Evolutionary conservation across 2,113 vertebrate species (phyloP).

Genomic region (Malurus melanocephalus): DNA sequence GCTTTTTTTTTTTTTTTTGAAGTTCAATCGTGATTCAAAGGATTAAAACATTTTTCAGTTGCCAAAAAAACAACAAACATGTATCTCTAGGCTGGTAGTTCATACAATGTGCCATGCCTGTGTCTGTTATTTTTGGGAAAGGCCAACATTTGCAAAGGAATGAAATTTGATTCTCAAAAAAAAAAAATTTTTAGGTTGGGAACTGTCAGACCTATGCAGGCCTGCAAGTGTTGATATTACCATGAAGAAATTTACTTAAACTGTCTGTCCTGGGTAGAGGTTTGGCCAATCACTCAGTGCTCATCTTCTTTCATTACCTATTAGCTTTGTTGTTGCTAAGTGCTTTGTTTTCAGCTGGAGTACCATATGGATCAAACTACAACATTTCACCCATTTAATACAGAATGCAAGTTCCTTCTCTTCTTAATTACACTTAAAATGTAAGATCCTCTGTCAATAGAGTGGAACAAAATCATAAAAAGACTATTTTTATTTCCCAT

Average conservation of each 20-base stretch:
- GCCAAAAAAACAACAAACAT: neutral
- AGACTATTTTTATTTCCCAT: constrained; percentile 46
- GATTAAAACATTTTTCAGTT: constrained; percentile 9
- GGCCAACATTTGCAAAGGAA: constrained; percentile 11
- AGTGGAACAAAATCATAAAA: constrained; percentile 22
- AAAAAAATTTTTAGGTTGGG: constrained; percentile 29
- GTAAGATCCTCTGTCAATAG: constrained; percentile 3
- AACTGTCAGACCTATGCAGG: neutral
- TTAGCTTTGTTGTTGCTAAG: constrained; percentile 15
- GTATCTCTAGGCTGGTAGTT: neutral
- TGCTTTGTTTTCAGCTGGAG: constrained; percentile 39
- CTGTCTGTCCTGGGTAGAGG: neutral
- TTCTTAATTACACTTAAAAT: constrained; percentile 7
- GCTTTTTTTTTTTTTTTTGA: neutral
- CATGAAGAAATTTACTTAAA: constrained; percentile 45
- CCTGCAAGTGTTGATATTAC: neutral
- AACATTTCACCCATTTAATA: constrained; percentile 31
- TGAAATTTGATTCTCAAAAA: constrained; percentile 7
- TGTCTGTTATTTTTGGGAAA: constrained; percentile 26
- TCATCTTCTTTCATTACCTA: constrained; percentile 13
- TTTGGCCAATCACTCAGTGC: neutral
- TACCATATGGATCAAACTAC: neutral
- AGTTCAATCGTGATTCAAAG: constrained; percentile 29
- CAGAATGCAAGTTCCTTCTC: neutral
- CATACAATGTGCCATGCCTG: neutral